Evolutionary conservation across 2,888 invertebrate species (phyloP).

Genomic region (Adela reaumurella): DNA sequence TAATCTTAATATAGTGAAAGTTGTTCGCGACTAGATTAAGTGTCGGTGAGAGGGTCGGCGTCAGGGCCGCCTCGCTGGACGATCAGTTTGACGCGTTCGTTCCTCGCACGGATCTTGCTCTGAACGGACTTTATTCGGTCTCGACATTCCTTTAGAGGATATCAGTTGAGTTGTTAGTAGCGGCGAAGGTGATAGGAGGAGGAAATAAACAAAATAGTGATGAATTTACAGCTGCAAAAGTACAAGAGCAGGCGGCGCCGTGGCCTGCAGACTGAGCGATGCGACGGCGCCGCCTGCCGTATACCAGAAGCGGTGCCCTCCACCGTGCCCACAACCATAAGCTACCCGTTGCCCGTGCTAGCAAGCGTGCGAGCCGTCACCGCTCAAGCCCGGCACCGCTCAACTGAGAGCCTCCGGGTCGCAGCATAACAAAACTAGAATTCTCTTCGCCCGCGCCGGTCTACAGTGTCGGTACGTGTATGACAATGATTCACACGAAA

Average conservation of each 20-base stretch:
- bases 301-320: slow-evolving; percentile 19
- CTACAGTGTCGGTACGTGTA: slow-evolving; percentile 19
- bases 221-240: slow-evolving; percentile 23
- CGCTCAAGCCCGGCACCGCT: slow-evolving; percentile 12
- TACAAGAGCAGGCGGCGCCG: background rate
- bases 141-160: slow-evolving; percentile 72
- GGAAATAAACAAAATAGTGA: slow-evolving; percentile 37
- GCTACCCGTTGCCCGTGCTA: background rate
- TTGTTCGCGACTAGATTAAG: slow-evolving; percentile 40
- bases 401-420: slow-evolving; percentile 23
- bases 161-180: slow-evolving; percentile 35
- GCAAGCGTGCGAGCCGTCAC: slow-evolving; percentile 3
- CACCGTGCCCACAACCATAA: slow-evolving; percentile 17
- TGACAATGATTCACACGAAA: too few species aligned
- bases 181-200: slow-evolving; percentile 29
- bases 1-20: background rate
- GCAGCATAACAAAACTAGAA: slow-evolving; percentile 42
- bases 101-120: slow-evolving; percentile 82
- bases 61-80: slow-evolving; percentile 85
- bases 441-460: slow-evolving; percentile 27
- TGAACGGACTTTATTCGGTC: slow-evolving; percentile 83
- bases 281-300: slow-evolving; percentile 17
- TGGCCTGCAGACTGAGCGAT: slow-evolving; percentile 8
- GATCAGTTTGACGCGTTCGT: slow-evolving; percentile 84
- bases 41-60: slow-evolving; percentile 67